Evolutionary conservation across 23 tunicate genomes (phyloP).

Genomic region (Ascidia mentula): DNA sequence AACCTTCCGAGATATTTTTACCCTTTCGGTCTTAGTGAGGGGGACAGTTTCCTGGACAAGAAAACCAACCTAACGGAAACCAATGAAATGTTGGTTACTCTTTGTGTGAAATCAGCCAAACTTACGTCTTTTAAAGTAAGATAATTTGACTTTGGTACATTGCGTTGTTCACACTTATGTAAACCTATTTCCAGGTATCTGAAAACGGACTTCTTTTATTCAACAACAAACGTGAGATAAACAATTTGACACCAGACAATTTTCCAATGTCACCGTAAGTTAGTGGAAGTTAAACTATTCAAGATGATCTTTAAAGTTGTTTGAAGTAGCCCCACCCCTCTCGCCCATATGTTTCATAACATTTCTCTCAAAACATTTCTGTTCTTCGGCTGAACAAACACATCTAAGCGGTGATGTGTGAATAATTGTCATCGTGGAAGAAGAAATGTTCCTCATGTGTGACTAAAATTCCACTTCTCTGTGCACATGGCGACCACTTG

Average conservation of each 20-base stretch:
- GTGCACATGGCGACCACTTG: neutral
- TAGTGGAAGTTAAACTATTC: neutral
- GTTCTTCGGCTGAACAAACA: neutral
- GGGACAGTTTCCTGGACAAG: neutral
- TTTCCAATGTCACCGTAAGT: neutral
- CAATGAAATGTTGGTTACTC: neutral
- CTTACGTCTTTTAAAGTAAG: neutral
- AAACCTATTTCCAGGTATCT: neutral
- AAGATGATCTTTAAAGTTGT: too few relatives aligned
- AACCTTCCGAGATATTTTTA: neutral
- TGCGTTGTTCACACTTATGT: neutral
- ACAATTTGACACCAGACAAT: neutral
- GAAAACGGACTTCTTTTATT: conserved; percentile 3
- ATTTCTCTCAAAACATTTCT: too few relatives aligned
- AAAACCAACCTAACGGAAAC: neutral
- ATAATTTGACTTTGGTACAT: neutral
- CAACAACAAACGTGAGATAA: neutral
- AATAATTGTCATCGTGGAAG: neutral
- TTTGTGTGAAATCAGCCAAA: neutral
- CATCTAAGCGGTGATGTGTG: neutral
- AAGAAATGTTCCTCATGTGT: neutral
- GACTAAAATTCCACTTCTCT: neutral
- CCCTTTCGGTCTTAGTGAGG: neutral
- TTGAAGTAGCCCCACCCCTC: too few relatives aligned
- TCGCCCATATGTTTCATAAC: too few relatives aligned